phyloP scores from a whole-genome alignment of 2,888 invertebrate genomes.

The Drosophila tanythrix region DNA sequence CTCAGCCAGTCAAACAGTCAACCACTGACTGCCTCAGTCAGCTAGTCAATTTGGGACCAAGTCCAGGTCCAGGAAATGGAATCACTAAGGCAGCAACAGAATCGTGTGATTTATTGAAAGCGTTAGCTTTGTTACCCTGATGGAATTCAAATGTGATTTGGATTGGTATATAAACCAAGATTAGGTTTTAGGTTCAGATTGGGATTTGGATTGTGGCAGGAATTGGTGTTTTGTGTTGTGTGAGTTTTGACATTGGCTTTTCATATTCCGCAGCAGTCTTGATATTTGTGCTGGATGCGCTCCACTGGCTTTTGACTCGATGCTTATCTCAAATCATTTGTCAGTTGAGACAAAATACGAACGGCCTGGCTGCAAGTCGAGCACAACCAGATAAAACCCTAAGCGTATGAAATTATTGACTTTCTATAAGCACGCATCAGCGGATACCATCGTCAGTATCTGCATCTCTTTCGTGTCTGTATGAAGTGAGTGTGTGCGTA shows the following conservation, averaged over 20 bases:
- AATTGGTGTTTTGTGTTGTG: not conserved
- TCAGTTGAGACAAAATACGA: slow-evolving; percentile 76
- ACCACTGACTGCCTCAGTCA: slow-evolving; percentile 30
- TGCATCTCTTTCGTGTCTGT: slow-evolving; percentile 11
- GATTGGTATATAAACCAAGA: slow-evolving; percentile 16
- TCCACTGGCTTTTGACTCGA: slow-evolving; percentile 54
- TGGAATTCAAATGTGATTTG: slow-evolving; percentile 44
- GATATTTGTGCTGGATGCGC: slow-evolving; percentile 69
- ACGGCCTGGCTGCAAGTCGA: slow-evolving; percentile 38
- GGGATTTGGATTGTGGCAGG: not conserved
- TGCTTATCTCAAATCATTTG: slow-evolving; percentile 72
- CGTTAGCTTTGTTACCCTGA: slow-evolving; percentile 58
- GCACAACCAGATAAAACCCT: slow-evolving; percentile 62
- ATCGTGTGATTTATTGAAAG: slow-evolving; percentile 59
- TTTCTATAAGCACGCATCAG: slow-evolving; percentile 75
- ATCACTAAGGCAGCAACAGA: not conserved
- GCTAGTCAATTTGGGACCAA: not conserved
- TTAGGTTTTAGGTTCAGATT: slow-evolving; percentile 19
- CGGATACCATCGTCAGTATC: slow-evolving; percentile 37
- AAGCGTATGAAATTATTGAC: slow-evolving; percentile 73
- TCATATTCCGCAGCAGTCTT: slow-evolving; percentile 32
- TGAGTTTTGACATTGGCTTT: not conserved
- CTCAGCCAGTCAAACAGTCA: slow-evolving; percentile 34
- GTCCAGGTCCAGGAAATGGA: not conserved
- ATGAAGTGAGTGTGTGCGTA: slow-evolving; percentile 1